Percentiles rank a stretch among this genome's conserved stretches.
These are phyloP conservation scores for Ophion obscuratus DNA, from an alignment of 2,888 invertebrate species.

Conservation along the genomic window DNA sequence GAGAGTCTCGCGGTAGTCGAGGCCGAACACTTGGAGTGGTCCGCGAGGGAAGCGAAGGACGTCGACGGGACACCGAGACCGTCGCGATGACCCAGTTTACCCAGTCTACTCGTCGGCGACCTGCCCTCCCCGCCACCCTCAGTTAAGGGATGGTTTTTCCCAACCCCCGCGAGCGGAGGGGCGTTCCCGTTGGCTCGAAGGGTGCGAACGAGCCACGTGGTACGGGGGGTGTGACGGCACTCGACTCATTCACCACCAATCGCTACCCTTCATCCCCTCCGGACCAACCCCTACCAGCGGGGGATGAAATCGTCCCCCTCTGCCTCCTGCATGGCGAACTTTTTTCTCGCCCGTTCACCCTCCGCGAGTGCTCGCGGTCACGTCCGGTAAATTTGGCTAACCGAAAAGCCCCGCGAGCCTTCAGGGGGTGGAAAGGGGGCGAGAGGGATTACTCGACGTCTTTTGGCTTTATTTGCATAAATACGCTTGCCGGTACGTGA, in stretches of 20 bases:
- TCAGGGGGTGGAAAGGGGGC: not conserved
- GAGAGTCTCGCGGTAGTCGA: conserved; percentile 55
- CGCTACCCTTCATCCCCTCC: not conserved
- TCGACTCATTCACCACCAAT: not conserved
- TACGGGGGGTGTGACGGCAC: conserved; percentile 20
- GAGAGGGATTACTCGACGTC: conserved; percentile 50
- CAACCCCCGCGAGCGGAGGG: conserved; percentile 12
- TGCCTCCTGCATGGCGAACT: not conserved
- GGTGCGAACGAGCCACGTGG: conserved; percentile 20
- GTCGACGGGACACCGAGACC: conserved; percentile 1
- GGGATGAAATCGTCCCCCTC: conserved; percentile 1
- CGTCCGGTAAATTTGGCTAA: conserved; percentile 61
- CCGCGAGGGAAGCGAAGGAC: conserved; percentile 3
- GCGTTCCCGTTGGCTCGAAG: conserved; percentile 1
- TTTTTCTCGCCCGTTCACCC: not conserved
- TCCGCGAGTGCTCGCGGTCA: conserved; percentile 47
- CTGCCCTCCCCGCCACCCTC: not conserved
- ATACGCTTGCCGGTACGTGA: not conserved
- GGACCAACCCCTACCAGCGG: not conserved
- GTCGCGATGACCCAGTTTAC: conserved; percentile 36
- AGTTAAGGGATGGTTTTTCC: conserved; percentile 21
- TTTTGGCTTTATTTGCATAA: conserved; percentile 35
- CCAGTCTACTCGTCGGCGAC: not conserved
- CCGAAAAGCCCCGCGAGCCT: conserved; percentile 37
- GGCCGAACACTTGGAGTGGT: conserved; percentile 8